Evolutionary conservation across 2,797 vertebrate species (phyloP), one percentile per base, ranked within the genome.

Genomic region (Clarias pachynema): DNA sequence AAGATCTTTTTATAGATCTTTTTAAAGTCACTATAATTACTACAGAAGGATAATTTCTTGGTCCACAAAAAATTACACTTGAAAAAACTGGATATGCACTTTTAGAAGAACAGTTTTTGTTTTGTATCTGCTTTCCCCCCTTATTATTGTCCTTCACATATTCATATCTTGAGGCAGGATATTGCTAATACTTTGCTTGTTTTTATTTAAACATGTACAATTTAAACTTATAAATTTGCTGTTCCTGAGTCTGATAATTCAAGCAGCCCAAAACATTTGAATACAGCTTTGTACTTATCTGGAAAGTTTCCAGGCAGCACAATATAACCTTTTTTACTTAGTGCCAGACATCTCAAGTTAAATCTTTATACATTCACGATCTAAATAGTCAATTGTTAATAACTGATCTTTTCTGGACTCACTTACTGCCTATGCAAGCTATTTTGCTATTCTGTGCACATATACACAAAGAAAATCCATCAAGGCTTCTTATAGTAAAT

Each of bases 381-480:
- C 6, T 65, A 49, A 66, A 80, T 49, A n/a, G 15, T 26, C 24
- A 63, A 63, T 16, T 1, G 8, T 37, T 16, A 12, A 66, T 49
- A 44, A 29, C 22, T 20, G 31, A 20, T 26, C 16, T 20, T 2
- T 31, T n/a, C 12, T 20, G 31, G 57, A 53, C 26, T 7, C 2
- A 22, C 1, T 15, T 79, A 37, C 40, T 62, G 62, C 2, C 8
- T 63, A 49, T 65, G 9, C 18, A 81, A 53, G 24, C 26, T 31
- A 53, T 53, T 65, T 68, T 22, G 20, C 20, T 49, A 20, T 65
- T 44, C 0, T 53, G 12, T 53, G 20, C n/a, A 66, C 44, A 44
- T 26, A 37, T n/a, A 63, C 24, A 49, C 78, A 68, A 63, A 79
- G 26, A 53, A n/a, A 53, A 81, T 66, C n/a, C 62, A 80, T 22